Base-by-base conservation (phyloP, 2,113 vertebrate genomes). In the Phoxinus phoxinus region DNA sequence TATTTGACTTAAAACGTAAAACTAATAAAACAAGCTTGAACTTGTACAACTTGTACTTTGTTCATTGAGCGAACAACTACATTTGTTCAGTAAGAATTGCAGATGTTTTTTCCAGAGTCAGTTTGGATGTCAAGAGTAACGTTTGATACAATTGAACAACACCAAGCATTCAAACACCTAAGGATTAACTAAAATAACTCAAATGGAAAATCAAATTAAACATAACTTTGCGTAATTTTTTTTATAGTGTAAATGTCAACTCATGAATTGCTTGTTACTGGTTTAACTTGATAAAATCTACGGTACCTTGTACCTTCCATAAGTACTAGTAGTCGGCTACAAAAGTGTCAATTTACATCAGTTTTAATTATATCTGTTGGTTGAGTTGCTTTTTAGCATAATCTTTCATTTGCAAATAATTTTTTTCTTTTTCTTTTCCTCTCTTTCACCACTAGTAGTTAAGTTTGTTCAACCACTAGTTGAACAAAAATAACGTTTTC, bases 401-500 rank as follows among this genome's bases (percentile, higher is more conserved):
- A 11, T 72, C 10, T 41, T 6, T 72, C 69, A 41, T 41, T 23
- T 41, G 67, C 19, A 71, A 71, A 5, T 32, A 21, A 41, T 37
- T 56, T 58, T 25, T 44, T 32, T 35, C 27, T 37, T 35, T 74
- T 69, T 37, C 32, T 37, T 5, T 44, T 46, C 6, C 61, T 77
- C 58, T 75, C 69, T 51, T 19, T 46, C n/a, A 19, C 25, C 12
- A 63, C 69, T 56, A 21, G 53, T 67, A 56, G 17, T n/a, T n/a
- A n/a, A n/a, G n/a, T n/a, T n/a, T n/a, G n/a, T n/a, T n/a, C n/a
- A n/a, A n/a, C n/a, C n/a, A n/a, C n/a, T n/a, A n/a, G n/a, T 23
- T 77, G 13, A 44, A 76, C 51, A 81, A 86, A 86, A 23, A 37
- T 58, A 81, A 80, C 37, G 35, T 17, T 72, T 17, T 35, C 9